Percentiles rank a stretch among this genome's conserved stretches.
phyloP scores from a whole-genome alignment of 2,113 vertebrate genomes.

The Phaethornis superciliosus region DNA sequence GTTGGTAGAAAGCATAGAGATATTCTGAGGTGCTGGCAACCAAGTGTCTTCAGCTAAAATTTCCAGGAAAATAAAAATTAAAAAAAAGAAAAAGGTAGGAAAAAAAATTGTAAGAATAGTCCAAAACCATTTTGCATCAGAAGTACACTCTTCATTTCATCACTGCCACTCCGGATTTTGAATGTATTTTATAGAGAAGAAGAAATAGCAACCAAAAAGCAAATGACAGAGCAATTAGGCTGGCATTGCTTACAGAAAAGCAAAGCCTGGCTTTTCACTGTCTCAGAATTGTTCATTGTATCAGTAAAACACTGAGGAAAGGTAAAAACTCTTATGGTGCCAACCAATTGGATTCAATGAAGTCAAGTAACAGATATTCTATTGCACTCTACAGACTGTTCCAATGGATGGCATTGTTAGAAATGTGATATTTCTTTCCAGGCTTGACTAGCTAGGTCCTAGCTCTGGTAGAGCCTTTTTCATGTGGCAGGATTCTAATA shows the following conservation, averaged over 20 bases:
- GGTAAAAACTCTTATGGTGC: neutral
- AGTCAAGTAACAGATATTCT: neutral
- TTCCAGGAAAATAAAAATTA: neutral
- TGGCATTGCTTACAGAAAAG: neutral
- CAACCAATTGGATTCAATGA: neutral
- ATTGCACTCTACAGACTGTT: neutral
- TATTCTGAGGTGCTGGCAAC: constrained; percentile 73
- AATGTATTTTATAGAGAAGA: neutral
- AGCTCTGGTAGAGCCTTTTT: neutral
- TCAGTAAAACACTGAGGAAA: neutral
- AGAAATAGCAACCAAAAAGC: neutral
- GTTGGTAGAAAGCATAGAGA: constrained; percentile 77
- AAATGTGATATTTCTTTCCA: neutral
- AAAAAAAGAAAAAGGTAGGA: neutral
- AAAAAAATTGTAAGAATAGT: neutral
- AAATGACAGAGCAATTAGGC: neutral
- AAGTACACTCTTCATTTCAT: neutral
- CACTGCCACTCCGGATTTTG: neutral
- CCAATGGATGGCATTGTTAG: neutral
- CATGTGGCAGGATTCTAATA: neutral
- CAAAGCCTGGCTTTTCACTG: neutral
- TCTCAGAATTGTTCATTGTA: neutral
- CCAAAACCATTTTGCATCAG: neutral
- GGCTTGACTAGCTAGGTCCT: neutral
- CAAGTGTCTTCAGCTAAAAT: constrained; percentile 35